Percentiles rank a stretch among this genome's conserved stretches.
Evolutionary conservation across 1,140 invertebrate species (phyloP).

Genomic region (Laupala kohalensis): DNA sequence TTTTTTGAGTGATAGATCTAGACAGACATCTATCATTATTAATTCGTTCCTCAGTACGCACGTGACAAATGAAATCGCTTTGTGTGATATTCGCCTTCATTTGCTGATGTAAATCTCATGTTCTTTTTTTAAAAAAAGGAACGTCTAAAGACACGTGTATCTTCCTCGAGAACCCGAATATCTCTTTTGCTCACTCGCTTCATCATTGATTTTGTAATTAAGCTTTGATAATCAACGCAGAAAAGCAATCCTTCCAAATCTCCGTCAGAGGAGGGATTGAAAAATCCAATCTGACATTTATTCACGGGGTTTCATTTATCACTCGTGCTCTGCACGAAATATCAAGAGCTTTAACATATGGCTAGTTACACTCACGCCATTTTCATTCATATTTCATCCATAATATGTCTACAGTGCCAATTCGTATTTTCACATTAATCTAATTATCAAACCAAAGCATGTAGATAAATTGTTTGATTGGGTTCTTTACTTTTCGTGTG

Average conservation of each 20-base stretch:
- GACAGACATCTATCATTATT: no score
- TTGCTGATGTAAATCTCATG: no score
- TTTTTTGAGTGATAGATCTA: no score
- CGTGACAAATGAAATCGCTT: no score
- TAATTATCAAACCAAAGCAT: not conserved
- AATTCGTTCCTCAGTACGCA: no score
- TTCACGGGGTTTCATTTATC: not conserved
- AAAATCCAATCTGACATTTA: not conserved
- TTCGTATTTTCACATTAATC: not conserved
- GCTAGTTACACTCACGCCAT: not conserved
- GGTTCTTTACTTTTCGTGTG: no score
- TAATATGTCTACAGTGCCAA: not conserved
- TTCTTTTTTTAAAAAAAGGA: no score
- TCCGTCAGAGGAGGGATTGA: not conserved
- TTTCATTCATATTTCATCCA: not conserved
- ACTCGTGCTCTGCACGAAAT: not conserved
- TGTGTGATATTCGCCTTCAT: no score
- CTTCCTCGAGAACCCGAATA: no score
- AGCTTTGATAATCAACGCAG: not conserved
- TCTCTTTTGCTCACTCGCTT: no score
- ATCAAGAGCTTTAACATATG: not conserved
- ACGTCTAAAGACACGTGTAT: no score
- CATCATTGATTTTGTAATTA: not conserved
- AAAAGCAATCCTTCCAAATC: not conserved
- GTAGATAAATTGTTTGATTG: no score